These are phyloP conservation scores for Stichopus horrens DNA, from an alignment of 53 echinoderm and acorn worm genomes.

Conservation along the genomic window DNA sequence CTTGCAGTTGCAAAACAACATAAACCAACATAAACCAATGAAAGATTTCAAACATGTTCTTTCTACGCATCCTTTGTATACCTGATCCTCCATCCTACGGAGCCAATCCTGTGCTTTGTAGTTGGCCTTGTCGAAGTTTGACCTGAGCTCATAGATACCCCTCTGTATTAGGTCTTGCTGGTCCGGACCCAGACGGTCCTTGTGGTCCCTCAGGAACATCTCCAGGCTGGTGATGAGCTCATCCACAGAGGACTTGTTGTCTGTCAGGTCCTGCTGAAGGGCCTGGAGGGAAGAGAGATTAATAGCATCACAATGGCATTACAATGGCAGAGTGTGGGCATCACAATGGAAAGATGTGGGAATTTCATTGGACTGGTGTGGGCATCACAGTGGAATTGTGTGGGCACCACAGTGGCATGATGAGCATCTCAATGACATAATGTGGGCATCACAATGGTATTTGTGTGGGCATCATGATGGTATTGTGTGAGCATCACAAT, in stretches of 20 bases:
- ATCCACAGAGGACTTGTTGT: conserved; percentile 79
- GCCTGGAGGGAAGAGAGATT: conserved; percentile 36
- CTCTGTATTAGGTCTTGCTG: conserved; percentile 95
- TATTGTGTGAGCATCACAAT: too few species aligned
- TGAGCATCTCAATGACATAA: too few species aligned
- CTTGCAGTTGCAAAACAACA: not conserved
- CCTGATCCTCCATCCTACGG: conserved; percentile 94
- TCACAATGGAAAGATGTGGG: too few species aligned
- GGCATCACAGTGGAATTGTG: too few species aligned
- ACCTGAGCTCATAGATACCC: conserved; percentile 78
- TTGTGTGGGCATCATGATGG: too few species aligned
- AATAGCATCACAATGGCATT: too few species aligned
- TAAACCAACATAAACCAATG: not conserved
- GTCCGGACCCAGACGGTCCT: conserved; percentile 89
- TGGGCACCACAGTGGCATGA: too few species aligned
- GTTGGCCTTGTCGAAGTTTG: conserved; percentile 83
- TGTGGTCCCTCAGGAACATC: conserved; percentile 85
- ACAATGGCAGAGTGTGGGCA: too few species aligned
- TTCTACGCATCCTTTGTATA: conserved; percentile 25
- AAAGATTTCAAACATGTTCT: not conserved
- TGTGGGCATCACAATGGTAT: too few species aligned
- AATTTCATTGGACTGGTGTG: too few species aligned
- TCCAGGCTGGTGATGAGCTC: conserved; percentile 71
- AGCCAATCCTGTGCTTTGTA: conserved; percentile 82
- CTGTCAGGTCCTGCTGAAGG: conserved; percentile 69